Evolutionary conservation across 2,797 vertebrate species (phyloP), one percentile per base, ranked within the genome.

Genomic region (Lepilemur septentrionalis): DNA sequence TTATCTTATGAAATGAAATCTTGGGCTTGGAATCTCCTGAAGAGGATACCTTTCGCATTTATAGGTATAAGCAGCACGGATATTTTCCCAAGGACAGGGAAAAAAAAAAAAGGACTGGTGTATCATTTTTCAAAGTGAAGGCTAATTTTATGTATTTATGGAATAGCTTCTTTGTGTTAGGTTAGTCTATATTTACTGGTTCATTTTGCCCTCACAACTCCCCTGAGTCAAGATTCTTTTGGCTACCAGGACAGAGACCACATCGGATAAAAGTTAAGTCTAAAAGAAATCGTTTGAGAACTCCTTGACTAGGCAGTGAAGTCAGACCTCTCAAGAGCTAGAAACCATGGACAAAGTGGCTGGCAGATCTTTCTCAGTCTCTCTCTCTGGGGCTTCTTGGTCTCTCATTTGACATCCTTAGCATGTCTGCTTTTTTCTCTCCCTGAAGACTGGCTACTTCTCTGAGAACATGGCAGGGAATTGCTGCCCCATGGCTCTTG

Each of bases 211-310:
- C 48, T 89, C n/a, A 78, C 2, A 41, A 15, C 25, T 82, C 48
- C 67, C 17, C 35, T 30, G 28, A 92, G 70, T 75, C 73, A 89
- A 65, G 79, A 91, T 72, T 88, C 67, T 48, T 89, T 23, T 70
- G 46, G 35, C 46, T 55, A 1, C 41, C 46, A 80, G 65, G 57
- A 61, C 17, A 81, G 28, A 83, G 55, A 69, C 52, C 1, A 50
- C 4, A 22, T 17, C 5, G 46, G 94, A 23, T 9, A 41, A 50
- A 81, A 83, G 15, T 9, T 8, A 61, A 59, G 61, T n/a, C 38
- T 76, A 7, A 11, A 41, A 28, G 52, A 78, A 84, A 35, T 65
- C 76, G 41, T 23, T 10, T 32, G 14, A 46, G 81, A 61, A 69
- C 18, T 32, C 35, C 70, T 6, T 2, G 57, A 5, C 20, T 32